phyloP scores from a whole-genome alignment of 2,888 invertebrate genomes.

The Apocheima hispidaria region DNA sequence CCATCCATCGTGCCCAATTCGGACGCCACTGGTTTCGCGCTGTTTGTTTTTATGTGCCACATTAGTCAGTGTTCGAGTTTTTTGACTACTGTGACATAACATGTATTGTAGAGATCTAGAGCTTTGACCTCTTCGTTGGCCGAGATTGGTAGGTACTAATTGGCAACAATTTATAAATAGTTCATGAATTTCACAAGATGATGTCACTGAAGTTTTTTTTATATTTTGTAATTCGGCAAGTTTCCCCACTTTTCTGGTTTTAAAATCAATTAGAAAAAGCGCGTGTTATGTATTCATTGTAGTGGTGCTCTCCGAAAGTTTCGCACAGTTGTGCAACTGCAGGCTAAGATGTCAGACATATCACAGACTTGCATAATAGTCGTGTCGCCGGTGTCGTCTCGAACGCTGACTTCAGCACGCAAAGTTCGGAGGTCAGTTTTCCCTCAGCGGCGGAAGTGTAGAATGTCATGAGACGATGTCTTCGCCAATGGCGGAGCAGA shows the following conservation, averaged over 20 bases:
- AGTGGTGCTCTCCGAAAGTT: slow-evolving; percentile 38
- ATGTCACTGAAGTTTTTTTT: slow-evolving; percentile 6
- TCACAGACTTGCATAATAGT: slow-evolving; percentile 54
- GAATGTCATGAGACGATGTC: slow-evolving; percentile 49
- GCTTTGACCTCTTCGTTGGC: slow-evolving; percentile 31
- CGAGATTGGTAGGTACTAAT: slow-evolving; percentile 4
- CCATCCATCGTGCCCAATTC: slow-evolving; percentile 74
- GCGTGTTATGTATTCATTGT: slow-evolving; percentile 23
- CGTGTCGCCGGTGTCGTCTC: slow-evolving; percentile 49
- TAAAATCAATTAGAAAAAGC: not conserved
- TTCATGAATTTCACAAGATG: slow-evolving; percentile 17
- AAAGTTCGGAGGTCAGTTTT: slow-evolving; percentile 72
- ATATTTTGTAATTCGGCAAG: not conserved
- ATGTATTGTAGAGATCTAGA: slow-evolving; percentile 30
- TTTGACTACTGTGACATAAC: slow-evolving; percentile 38
- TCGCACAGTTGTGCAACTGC: slow-evolving; percentile 48
- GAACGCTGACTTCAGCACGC: slow-evolving; percentile 56
- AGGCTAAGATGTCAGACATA: slow-evolving; percentile 12
- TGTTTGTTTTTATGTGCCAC: slow-evolving; percentile 45
- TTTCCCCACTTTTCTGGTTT: slow-evolving; percentile 7
- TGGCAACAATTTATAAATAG: slow-evolving; percentile 5
- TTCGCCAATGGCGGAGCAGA: slow-evolving; percentile 40
- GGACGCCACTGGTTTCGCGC: slow-evolving; percentile 52
- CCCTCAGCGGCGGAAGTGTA: slow-evolving; percentile 70
- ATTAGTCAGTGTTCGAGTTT: slow-evolving; percentile 41